These are phyloP conservation scores for Sycophaga agraensis DNA, from an alignment of 1,140 invertebrate genomes.

Conservation along the genomic window DNA sequence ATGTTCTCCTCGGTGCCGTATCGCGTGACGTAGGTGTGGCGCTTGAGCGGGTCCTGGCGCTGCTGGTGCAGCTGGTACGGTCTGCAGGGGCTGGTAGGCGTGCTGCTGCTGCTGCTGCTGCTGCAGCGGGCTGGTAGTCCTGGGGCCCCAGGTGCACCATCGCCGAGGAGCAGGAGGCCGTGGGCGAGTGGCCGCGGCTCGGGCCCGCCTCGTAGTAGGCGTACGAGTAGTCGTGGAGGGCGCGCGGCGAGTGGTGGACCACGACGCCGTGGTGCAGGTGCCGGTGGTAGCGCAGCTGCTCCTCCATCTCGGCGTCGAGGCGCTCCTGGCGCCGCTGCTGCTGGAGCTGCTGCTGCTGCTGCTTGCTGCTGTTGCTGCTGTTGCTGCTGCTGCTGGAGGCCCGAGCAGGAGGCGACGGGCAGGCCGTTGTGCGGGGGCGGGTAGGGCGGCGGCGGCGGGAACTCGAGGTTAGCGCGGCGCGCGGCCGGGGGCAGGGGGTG, in stretches of 20 bases:
- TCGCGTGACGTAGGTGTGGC: conserved; percentile 73
- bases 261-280: conserved; percentile 60
- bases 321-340: conserved; percentile 2
- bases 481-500: not conserved
- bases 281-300: conserved; percentile 20
- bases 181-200: conserved; percentile 40
- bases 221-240: conserved; percentile 64
- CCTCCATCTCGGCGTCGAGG: conserved; percentile 25
- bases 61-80: conserved; percentile 2
- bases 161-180: conserved; percentile 37
- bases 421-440: conserved; percentile 53
- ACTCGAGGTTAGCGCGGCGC: conserved; percentile 55
- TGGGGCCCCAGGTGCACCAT: no score
- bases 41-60: conserved; percentile 48
- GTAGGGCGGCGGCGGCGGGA: conserved; percentile 60
- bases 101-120: conserved; percentile 32
- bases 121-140: not conserved
- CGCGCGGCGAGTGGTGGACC: conserved; percentile 35
- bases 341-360: no score
- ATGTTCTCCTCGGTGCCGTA: conserved; percentile 85
- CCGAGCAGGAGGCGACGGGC: conserved; percentile 33
- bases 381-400: not conserved
- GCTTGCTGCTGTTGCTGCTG: no score
- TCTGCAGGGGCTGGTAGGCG: conserved; percentile 5
- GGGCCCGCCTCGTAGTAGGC: conserved; percentile 75